phyloP scores from a whole-genome alignment of 2,113 vertebrate species.

The Cyprinodon tularosa region DNA sequence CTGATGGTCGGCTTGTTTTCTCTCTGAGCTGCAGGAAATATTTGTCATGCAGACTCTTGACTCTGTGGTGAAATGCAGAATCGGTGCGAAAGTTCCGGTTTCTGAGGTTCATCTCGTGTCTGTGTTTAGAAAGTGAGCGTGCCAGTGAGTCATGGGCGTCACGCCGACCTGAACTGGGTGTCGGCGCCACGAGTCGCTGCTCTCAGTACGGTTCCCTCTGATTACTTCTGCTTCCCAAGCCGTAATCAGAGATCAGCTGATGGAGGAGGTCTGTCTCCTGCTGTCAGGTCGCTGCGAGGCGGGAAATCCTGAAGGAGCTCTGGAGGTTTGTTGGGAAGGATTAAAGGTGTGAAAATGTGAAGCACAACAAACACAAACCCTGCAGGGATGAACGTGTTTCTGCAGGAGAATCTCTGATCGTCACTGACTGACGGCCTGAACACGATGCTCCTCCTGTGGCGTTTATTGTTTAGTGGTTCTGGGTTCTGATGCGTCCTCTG shows the following conservation, averaged over 20 bases:
- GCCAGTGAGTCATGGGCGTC: constrained; percentile 43
- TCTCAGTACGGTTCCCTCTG: neutral
- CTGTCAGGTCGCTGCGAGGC: neutral
- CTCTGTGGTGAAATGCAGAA: constrained; percentile 1
- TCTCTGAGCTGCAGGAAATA: no score
- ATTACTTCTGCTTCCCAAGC: constrained; percentile 13
- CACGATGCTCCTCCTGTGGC: no score
- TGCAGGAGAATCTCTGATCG: neutral
- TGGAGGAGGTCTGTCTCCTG: no score
- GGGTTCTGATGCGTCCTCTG: no score
- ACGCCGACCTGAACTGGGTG: constrained; percentile 22
- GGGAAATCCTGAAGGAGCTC: neutral
- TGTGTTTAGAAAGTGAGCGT: constrained; percentile 12
- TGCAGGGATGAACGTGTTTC: constrained; percentile 35
- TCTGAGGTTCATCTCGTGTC: constrained; percentile 34
- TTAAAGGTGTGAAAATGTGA: constrained; percentile 23
- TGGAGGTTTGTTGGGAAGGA: neutral
- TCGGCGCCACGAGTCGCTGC: constrained; percentile 4
- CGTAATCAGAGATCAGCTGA: constrained; percentile 13
- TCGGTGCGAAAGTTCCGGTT: neutral
- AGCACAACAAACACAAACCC: neutral
- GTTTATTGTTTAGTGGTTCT: no score
- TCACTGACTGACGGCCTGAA: no score
- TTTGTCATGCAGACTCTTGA: no score
- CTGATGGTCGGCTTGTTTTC: no score